Evolutionary conservation across 2,888 invertebrate species (phyloP), one percentile per base, ranked within the genome.

Genomic region (Geophilus truncorum): DNA sequence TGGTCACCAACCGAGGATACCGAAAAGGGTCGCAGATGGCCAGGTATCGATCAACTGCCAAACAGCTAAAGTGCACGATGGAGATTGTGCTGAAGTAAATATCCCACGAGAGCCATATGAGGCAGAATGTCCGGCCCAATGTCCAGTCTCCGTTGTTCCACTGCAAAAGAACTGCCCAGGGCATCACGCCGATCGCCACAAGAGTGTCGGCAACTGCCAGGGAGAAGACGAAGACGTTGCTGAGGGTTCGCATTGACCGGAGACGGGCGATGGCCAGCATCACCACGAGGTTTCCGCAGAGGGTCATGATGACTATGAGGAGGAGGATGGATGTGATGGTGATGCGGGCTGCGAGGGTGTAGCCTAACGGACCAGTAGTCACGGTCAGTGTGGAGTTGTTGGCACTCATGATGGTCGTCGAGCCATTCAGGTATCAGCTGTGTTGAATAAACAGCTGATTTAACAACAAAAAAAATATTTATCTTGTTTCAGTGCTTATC

Each of bases 141-240:
- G 82, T 80, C 84, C 84, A 84, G 18, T 80, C 62, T 0, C 83
- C 83, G 62, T 83, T 80, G 23, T 83, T 83, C 81, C 84, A 82
- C 77, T 84, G 83, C 5, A 83, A 81, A 15, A 83, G 80, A 77
- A 84, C 84, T 4, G 84, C 83, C 77, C 83, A 98, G 0, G 98
- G 98, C 84, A 98, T 90, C 78, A 98, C 97, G 25, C 96, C 94
- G 6, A 97, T 89, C 0, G 98, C 98, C n/a, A 98, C 96, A 86
- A 97, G 90, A 82, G 98, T 90, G 89, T 98, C 98, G 76, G 98
- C 97, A 23, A 96, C 94, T 0, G 98, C 98, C 85, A 98, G 90
- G 77, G 97, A 97, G 82, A 97, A 96, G 87, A 98, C 97, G 90
- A 98, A 97, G 86, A 96, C 91, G 88, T 98, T 98, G 83, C 97